Base-by-base conservation (phyloP, 1,140 invertebrate genomes). In the Drosophila nasuta region DNA sequence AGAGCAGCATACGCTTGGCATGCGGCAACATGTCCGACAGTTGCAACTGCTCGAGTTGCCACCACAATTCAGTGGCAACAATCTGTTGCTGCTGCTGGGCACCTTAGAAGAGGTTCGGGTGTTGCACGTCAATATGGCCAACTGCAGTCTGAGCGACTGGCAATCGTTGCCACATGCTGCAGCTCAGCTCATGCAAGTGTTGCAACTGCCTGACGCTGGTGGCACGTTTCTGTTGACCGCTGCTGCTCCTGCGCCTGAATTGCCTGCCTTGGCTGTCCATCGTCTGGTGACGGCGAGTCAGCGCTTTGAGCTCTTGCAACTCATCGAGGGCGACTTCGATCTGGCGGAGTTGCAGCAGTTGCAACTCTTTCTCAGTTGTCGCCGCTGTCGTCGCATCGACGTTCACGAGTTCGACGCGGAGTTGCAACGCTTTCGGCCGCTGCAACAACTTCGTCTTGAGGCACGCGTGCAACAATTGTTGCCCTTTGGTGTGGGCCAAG, bases 291-390 rank as follows among this genome's bases (percentile, higher is more conserved):
- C 13, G 0, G 0, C 1, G 1, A 52, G 33, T 0, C 54, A 77
- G n/a, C 58, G 63, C 3, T 91, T 92, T 25, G 74, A 71, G 15
- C 25, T 77, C 10, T 38, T 69, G 0, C 91, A 92, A 38, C 45
- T 66, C 1, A 91, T 92, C 1, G 72, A 70, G 6, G 91, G 91
- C 0, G 77, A 86, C 51, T 92, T 77, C 49, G 91, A 92, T 60
- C 59, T 91, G 46, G 79, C 79, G 7, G 85, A 85, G 60, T 7
- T 80, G 7, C 60, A 69, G 20, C 13, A 45, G 15, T 58, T 70
- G 5, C 91, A 92, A 41, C 35, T 92, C 8, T 38, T 91, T 15
- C 15, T 81, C 17, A 79, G 71, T 35, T 91, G 90, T 17, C 51
- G 46, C 0, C 69, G 75, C 1, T 91, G 90, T 62, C 82, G 73